Evolutionary conservation across 2,888 invertebrate species (phyloP).

Genomic region (Yponomeuta evonymella): DNA sequence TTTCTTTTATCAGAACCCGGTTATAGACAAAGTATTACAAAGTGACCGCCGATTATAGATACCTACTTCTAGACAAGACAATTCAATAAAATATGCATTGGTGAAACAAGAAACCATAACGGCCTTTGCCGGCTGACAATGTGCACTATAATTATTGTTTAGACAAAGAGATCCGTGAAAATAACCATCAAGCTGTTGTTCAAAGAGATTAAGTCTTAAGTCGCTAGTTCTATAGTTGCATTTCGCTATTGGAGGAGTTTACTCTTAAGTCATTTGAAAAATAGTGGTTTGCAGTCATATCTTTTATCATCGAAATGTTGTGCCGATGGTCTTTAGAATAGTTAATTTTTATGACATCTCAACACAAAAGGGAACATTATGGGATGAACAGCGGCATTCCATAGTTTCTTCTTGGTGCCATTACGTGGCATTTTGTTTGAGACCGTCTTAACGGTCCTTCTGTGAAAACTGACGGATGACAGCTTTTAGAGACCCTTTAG

Average conservation of each 20-base stretch:
- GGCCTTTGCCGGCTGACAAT: slow-evolving; percentile 56
- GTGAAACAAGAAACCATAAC: slow-evolving; percentile 71
- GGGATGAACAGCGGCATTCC: slow-evolving; percentile 57
- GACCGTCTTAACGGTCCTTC: slow-evolving; percentile 5
- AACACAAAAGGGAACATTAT: slow-evolving; percentile 55
- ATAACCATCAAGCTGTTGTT: slow-evolving; percentile 2
- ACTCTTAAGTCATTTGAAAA: neutral
- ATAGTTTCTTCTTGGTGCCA: slow-evolving; percentile 44
- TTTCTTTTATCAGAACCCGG: too few relatives aligned
- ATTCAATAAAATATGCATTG: slow-evolving; percentile 50
- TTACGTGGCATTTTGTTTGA: slow-evolving; percentile 33
- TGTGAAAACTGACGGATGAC: neutral
- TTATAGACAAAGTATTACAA: neutral
- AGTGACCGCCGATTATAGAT: slow-evolving; percentile 58
- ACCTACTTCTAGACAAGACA: slow-evolving; percentile 57
- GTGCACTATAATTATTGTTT: slow-evolving; percentile 66
- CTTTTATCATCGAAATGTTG: slow-evolving; percentile 64
- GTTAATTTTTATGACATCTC: slow-evolving; percentile 70
- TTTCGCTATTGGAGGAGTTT: neutral
- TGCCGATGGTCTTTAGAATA: slow-evolving; percentile 53
- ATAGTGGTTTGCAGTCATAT: slow-evolving; percentile 35
- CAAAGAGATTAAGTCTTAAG: neutral
- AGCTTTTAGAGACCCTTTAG: neutral
- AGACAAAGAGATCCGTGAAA: slow-evolving; percentile 52
- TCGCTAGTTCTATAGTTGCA: neutral